Evolutionary conservation across 1,140 invertebrate species (phyloP).

Genomic region (Leptinotarsa lineolata): DNA sequence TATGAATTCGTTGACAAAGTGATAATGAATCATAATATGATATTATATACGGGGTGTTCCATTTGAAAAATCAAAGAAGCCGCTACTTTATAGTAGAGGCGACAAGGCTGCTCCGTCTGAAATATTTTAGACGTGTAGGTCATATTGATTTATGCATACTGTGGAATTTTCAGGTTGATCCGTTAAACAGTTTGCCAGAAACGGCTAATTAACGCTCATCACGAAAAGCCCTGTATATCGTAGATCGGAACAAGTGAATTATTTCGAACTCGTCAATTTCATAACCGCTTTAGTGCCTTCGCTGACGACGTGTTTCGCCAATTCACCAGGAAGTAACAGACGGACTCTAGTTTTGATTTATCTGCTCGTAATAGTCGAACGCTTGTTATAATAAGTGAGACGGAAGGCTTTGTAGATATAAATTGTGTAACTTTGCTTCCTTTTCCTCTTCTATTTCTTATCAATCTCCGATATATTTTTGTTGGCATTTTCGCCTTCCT

Average conservation of each 20-base stretch:
- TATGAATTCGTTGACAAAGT: too few relatives aligned
- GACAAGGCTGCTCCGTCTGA: too few relatives aligned
- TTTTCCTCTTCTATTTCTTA: conserved; percentile 61
- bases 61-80: too few relatives aligned
- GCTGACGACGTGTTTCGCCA: conserved; percentile 64
- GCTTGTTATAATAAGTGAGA: conserved; percentile 74
- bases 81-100: too few relatives aligned
- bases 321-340: conserved; percentile 63
- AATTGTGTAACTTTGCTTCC: conserved; percentile 71
- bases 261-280: conserved; percentile 63
- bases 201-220: too few relatives aligned
- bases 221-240: too few relatives aligned
- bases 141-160: too few relatives aligned
- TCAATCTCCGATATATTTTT: conserved; percentile 63
- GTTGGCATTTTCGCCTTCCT: conserved; percentile 63
- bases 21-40: too few relatives aligned
- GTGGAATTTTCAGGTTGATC: too few relatives aligned
- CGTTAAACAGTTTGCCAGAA: too few relatives aligned
- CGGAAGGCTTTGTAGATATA: conserved; percentile 74
- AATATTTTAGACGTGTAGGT: too few relatives aligned
- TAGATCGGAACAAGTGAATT: conserved; percentile 14
- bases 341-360: conserved; percentile 63
- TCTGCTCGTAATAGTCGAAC: conserved; percentile 63
- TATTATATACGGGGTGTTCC: too few relatives aligned
- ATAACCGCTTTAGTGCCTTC: conserved; percentile 67